Evolutionary conservation across 2,888 invertebrate species (phyloP).

Genomic region (Diplolepis rosae): DNA sequence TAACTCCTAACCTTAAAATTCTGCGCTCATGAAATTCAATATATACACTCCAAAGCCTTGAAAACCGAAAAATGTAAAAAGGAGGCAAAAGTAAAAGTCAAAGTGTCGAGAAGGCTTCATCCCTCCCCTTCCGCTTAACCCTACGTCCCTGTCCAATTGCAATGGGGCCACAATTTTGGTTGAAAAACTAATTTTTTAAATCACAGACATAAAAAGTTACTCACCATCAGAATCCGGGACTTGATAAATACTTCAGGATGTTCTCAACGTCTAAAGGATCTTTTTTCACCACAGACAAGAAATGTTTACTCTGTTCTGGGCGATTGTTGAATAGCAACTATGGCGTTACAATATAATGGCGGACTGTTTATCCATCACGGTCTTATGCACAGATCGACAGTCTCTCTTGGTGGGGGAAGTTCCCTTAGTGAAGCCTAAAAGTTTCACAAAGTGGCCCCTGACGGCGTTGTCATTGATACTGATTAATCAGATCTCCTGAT

Average conservation of each 20-base stretch:
- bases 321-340: background rate
- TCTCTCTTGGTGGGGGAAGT: too few relatives aligned
- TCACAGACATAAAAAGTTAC: background rate
- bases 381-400: too few relatives aligned
- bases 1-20: background rate
- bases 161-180: background rate
- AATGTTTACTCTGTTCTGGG: conserved; percentile 14
- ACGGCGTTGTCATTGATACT: too few relatives aligned
- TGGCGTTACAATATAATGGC: conserved; percentile 19
- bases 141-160: background rate
- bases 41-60: background rate
- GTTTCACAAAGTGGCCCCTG: too few relatives aligned
- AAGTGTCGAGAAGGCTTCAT: conserved; percentile 2
- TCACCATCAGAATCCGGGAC: background rate
- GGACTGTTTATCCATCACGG: background rate
- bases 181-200: background rate
- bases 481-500: too few relatives aligned
- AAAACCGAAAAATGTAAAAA: background rate
- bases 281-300: conserved; percentile 12
- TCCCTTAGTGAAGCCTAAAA: too few relatives aligned
- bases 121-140: conserved; percentile 5
- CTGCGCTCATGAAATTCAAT: background rate
- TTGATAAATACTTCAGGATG: background rate
- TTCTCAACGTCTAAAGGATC: background rate
- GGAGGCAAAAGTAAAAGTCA: conserved; percentile 1